Base-by-base conservation (phyloP, 2,113 vertebrate genomes). In the Malurus elegans region DNA sequence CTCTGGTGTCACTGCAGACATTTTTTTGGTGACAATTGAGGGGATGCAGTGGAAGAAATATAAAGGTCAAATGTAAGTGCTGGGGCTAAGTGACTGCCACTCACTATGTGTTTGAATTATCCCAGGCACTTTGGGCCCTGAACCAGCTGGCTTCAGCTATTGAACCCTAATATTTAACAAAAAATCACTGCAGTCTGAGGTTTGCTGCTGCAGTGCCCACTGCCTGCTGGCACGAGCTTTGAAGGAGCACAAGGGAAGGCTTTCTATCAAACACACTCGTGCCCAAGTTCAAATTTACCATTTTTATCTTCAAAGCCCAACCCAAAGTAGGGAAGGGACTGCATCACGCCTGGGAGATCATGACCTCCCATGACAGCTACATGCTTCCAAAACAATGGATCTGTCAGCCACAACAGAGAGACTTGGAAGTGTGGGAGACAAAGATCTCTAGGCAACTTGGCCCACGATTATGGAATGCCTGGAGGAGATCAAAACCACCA, bases 361-460 rank as follows among this genome's bases (percentile, higher is more conserved):
- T 96, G 96, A 97, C 96, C 96, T 96, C 94, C 92, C 95, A 96
- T 97, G 96, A 96, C 95, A 96, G 95, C 95, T 97, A 96, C 95
- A 97, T 97, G 95, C 81, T 95, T 95, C 93, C 91, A 82, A 96
- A 79, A 97, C 95, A 97, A 97, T 96, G 91, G 95, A 97, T 95
- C 94, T 95, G 96, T 96, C 94, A 96, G 87, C 87, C 65, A 61
- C 95, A 95, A 97, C 96, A 95, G 95, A 95, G 93, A 91, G 84
- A 95, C 91, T 96, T 97, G 96, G 94, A 96, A 95, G 94, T 93
- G 91, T 81, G 61, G 96, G 95, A 97, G 94, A 96, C 96, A 95
- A 95, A 95, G 94, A 96, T 97, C 95, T 97, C 96, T 97, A 97
- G 94, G 95, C 96, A 97, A 97, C 96, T 97, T 97, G 95, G 96